Evolutionary conservation across 2,797 vertebrate species (phyloP), one percentile per base, ranked within the genome.

Genomic region (Triplophysa yarkandensis): DNA sequence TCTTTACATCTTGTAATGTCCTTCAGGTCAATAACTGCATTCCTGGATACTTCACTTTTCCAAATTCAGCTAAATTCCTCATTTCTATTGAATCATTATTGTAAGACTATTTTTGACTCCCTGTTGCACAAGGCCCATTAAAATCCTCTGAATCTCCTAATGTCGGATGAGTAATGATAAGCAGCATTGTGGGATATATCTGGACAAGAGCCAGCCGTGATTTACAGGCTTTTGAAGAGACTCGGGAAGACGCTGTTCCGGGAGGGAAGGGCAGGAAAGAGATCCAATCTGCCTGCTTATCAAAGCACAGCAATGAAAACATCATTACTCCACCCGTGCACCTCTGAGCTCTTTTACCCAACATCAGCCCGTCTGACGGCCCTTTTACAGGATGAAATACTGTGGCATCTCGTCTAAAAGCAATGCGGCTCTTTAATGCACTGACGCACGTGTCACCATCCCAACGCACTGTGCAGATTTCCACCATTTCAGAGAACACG

Each of bases 231-330:
- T 46, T 6, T 34, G 43, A 74, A 58, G 21, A 25, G 57, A 36
- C 65, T 68, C 65, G 0, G 48, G 65, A 68, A 67, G 46, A 36
- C 19, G 8, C 19, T 34, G 46, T 34, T 60, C 19, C 30, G 55
- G 68, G 68, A 68, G 16, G 23, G 23, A 41, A 68, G 46, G 48
- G 50, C 32, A 23, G 30, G 48, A 71, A 16, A 2, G 1, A 3
- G 41, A 70, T 34, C 19, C 32, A 48, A 71, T 71, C 68, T 58
- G 63, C 73, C 27, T 64, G 28, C 27, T 17, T 48, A 76, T 77
- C 66, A 77, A 73, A 72, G 19, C 17, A 67, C 72, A 23, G 57
- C 61, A 71, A 78, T 81, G 64, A 75, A 68, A 78, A 68, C 28
- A 43, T 68, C 73, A 66, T 81, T 74, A 74, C 36, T 64, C 30